Base-by-base conservation (phyloP, 2,888 invertebrate species). In the Drosophila nigritarsus region DNA sequence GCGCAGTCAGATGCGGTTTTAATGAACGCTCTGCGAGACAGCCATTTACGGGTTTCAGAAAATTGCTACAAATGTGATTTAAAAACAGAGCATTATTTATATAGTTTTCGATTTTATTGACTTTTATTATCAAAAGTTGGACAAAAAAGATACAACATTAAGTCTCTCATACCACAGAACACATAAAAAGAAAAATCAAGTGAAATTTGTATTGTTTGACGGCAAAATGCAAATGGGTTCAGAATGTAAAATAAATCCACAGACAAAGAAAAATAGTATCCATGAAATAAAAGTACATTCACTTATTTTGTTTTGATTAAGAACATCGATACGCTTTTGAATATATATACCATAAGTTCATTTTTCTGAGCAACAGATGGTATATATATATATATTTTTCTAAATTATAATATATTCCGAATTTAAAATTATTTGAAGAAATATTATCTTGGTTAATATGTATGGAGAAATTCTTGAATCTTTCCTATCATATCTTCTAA, bases 21-120 rank as follows among this genome's bases (percentile, higher is more conserved):
- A 63, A 67, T 63, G 40, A 53, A 53, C 62, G 45, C 59, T 65
- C 54, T 27, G 24, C 75, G 55, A 65, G 68, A 48, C 65, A 63
- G 66, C 71, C 78, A 72, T 80, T 80, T 53, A 63, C 55, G 65
- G 65, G n/a, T 68, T 53, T 59, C 68, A 62, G n/a, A 32, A 71
- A 50, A 65, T 59, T 64, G 29, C 87, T 84, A 76, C n/a, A 20
- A 84, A 83, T 36, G 29, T 65, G 30, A 55, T 60, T 59, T 30
- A 27, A 65, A 56, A 61, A 61, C 42, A 50, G 56, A 60, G 42
- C 42, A 69, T 65, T 69, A 56, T 65, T 68, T 36, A 30, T 45
- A 61, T 38, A 40, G 64, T 50, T 59, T 49, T 15, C 34, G 64
- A 50, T 62, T 49, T 20, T n/a, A 42, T 51, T 48, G 48, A 32